Percentiles rank a stretch among this genome's conserved stretches.
phyloP scores from a whole-genome alignment of 2,888 invertebrate genomes.

The Nyleta sp. region DNA sequence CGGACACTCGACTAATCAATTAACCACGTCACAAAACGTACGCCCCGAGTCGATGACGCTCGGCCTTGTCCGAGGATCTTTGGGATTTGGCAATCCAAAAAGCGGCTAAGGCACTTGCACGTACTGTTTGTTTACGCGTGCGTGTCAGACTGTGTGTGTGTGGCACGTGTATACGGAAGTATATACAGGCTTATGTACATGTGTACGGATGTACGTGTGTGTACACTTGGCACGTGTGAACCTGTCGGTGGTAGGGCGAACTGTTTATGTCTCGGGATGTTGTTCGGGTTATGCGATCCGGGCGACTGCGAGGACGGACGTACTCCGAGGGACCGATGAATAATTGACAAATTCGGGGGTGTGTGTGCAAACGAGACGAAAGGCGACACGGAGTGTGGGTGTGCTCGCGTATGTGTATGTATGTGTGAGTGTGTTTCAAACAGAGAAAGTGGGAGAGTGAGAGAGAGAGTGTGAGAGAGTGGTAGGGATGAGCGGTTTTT shows the following conservation, averaged over 20 bases:
- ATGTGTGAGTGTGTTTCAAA: slow-evolving; percentile 2
- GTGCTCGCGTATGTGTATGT: slow-evolving; percentile 27
- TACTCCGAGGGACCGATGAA: slow-evolving; percentile 30
- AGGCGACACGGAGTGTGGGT: background rate
- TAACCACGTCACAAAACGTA: slow-evolving; percentile 15
- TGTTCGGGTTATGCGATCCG: slow-evolving; percentile 41
- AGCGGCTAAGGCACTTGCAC: slow-evolving; percentile 60
- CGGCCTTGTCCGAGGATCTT: slow-evolving; percentile 35
- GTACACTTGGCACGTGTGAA: slow-evolving; percentile 56
- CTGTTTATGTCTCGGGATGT: slow-evolving; percentile 58
- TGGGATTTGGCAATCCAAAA: slow-evolving; percentile 46
- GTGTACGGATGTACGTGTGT: slow-evolving; percentile 16
- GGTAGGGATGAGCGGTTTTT: slow-evolving; percentile 65
- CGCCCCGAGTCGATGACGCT: slow-evolving; percentile 16
- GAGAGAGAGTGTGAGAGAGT: slow-evolving; percentile 41
- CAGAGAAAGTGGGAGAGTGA: slow-evolving; percentile 52
- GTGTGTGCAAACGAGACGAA: slow-evolving; percentile 19
- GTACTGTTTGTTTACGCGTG: slow-evolving; percentile 64
- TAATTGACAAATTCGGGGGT: slow-evolving; percentile 35
- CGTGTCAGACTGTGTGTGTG: slow-evolving; percentile 51
- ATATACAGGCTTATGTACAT: slow-evolving; percentile 25
- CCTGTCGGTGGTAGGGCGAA: slow-evolving; percentile 27
- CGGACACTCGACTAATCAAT: slow-evolving; percentile 37
- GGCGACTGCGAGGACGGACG: slow-evolving; percentile 50
- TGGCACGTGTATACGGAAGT: slow-evolving; percentile 42